Evolutionary conservation across 2,797 vertebrate genomes (phyloP).

Genomic region (Halcyon chelicuti): DNA sequence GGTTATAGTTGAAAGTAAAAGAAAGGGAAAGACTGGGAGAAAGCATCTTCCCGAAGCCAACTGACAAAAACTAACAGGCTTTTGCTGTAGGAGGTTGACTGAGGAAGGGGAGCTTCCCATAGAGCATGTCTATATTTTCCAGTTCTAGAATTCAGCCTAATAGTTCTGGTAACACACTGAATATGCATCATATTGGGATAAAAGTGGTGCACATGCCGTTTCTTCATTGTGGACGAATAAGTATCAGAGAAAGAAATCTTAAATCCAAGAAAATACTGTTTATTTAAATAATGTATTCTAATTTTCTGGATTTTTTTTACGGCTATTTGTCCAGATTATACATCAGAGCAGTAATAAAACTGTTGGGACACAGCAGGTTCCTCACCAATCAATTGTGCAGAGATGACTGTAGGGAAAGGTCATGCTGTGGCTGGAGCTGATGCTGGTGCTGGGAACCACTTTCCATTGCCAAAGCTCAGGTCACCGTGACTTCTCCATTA

Average conservation of each 20-base stretch:
- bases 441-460: neutral
- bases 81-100: neutral
- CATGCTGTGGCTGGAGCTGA: neutral
- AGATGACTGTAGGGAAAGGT: neutral
- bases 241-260: neutral
- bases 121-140: neutral
- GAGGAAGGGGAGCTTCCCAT: neutral
- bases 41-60: neutral
- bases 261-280: neutral
- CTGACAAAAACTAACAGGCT: neutral
- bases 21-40: neutral
- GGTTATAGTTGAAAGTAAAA: neutral
- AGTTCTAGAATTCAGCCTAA: neutral
- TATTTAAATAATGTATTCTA: neutral
- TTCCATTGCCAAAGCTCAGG: neutral
- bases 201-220: neutral
- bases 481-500: accelerated
- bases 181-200: neutral
- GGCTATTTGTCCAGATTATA: neutral
- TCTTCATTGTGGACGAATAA: neutral
- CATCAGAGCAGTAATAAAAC: neutral
- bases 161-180: neutral
- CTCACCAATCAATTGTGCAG: neutral
- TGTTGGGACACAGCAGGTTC: neutral
- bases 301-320: accelerated